These are phyloP conservation scores for Beris chalybata DNA, from an alignment of 2,888 invertebrate species.

Conservation along the genomic window DNA sequence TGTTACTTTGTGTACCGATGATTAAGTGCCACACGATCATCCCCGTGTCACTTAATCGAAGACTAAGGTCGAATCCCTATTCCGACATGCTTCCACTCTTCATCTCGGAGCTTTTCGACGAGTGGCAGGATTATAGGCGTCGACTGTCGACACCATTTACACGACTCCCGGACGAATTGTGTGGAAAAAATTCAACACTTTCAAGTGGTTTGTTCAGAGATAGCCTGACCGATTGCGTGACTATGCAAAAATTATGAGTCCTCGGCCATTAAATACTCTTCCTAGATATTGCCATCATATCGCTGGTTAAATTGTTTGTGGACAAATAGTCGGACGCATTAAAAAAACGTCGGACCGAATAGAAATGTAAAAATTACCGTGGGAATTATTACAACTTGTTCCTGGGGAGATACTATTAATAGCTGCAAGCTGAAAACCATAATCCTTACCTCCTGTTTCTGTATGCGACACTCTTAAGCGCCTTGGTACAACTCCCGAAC, in stretches of 20 bases:
- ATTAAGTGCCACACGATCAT: constrained; percentile 36
- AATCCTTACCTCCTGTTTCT: no score
- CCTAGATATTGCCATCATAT: background rate
- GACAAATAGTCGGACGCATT: constrained; percentile 2
- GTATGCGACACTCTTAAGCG: no score
- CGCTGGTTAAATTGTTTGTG: constrained; percentile 25
- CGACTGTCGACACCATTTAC: constrained; percentile 20
- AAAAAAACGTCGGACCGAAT: constrained; percentile 5
- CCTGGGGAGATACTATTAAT: background rate
- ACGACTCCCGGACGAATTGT: constrained; percentile 20
- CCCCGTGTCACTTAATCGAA: constrained; percentile 35
- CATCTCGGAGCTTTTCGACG: background rate
- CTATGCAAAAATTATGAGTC: constrained; percentile 35
- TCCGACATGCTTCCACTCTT: constrained; percentile 7
- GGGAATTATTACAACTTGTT: constrained; percentile 24
- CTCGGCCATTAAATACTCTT: constrained; percentile 16
- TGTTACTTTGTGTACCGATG: constrained; percentile 16
- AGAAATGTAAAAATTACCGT: constrained; percentile 22
- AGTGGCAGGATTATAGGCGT: background rate
- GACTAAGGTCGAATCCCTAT: constrained; percentile 15
- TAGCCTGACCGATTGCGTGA: constrained; percentile 34
- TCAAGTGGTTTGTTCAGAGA: constrained; percentile 24
- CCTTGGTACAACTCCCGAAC: no score
- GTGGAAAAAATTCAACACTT: constrained; percentile 34
- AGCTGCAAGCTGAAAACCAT: no score